phyloP scores from a whole-genome alignment of 2,113 vertebrate genomes.

The Epinephelus cyanopodus region DNA sequence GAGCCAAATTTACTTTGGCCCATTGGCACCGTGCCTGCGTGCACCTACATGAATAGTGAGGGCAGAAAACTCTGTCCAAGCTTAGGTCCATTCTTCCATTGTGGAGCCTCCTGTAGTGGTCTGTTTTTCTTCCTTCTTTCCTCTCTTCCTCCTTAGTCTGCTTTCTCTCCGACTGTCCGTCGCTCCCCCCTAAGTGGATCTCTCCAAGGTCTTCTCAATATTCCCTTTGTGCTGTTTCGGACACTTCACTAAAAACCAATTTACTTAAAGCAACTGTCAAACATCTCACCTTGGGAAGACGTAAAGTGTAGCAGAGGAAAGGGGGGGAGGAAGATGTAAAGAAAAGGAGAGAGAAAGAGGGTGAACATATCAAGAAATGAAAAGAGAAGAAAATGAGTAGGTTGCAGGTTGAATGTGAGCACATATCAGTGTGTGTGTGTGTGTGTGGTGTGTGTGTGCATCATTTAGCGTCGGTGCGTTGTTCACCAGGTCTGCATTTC shows the following conservation, averaged over 20 bases:
- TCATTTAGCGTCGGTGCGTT: constrained; percentile 62
- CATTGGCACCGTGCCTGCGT: too few species aligned
- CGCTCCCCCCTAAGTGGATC: constrained; percentile 31
- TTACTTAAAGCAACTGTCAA: constrained; percentile 65
- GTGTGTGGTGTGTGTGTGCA: constrained; percentile 19
- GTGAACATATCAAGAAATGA: constrained; percentile 31
- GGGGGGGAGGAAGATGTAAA: constrained; percentile 1
- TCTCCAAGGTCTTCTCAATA: constrained; percentile 58
- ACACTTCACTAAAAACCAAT: constrained; percentile 53
- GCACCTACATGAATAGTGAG: not conserved
- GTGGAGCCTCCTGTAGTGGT: not conserved
- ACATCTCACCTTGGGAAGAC: constrained; percentile 61
- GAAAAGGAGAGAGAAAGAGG: constrained; percentile 4
- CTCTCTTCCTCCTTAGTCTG: not conserved
- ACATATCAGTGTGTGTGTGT: constrained; percentile 24
- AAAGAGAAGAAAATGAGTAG: constrained; percentile 48
- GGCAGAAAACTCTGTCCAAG: not conserved
- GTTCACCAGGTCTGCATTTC: constrained; percentile 66
- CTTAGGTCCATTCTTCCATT: not conserved
- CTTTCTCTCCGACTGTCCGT: not conserved
- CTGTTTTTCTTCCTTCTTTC: too few species aligned
- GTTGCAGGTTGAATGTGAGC: constrained; percentile 32
- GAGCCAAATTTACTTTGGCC: too few species aligned
- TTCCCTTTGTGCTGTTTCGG: constrained; percentile 52
- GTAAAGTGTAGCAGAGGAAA: not conserved